Evolutionary conservation across 2,888 invertebrate genomes (phyloP), one percentile per base, ranked within the genome.

Genomic region (Andrena praecox): DNA sequence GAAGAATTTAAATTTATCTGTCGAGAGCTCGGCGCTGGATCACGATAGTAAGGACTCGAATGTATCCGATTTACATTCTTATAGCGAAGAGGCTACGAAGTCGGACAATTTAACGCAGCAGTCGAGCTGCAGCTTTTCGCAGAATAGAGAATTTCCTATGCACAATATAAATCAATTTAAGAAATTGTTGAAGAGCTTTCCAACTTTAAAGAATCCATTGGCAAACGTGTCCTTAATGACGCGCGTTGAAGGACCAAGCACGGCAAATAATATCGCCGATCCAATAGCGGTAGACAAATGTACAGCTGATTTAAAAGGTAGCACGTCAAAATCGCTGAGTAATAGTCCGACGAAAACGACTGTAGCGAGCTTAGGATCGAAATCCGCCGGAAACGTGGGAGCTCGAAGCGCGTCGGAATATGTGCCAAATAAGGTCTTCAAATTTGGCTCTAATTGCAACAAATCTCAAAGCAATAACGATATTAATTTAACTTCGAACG

Each of bases 1-100:
- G n/a, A 96, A 97, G 90, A 97, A 97, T 90, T 93, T 97, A 5
- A 97, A 97, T 88, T 82, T 91, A 59, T 85, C 92, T 5, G 71
- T 88, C 12, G 84, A 86, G 35, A 89, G 86, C 68, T 48, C 86
- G 4, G 69, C 69, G 7, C 70, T 50, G 20, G 72, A 82, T 24
- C 73, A 66, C 10, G 70, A 84, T 24, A 76, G 60, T n/a, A 84
- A 74, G 10, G 29, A 63, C 8, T 31, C 35, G 16, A 75, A 63
- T 77, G 50, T 60, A 64, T 74, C 77, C 12, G 60, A 80, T 27
- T 56, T 78, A 59, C 63, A 7, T 29, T 69, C 56, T 59, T 77
- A 75, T 68, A 72, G 59, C 2, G 62, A 75, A 12, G 72, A 56
- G n/a, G 70, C 10, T 68, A 35, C 33, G 52, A 78, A 74, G 33